These are phyloP conservation scores for Myotis planiceps DNA, from an alignment of 2,797 vertebrate genomes.

Conservation along the genomic window DNA sequence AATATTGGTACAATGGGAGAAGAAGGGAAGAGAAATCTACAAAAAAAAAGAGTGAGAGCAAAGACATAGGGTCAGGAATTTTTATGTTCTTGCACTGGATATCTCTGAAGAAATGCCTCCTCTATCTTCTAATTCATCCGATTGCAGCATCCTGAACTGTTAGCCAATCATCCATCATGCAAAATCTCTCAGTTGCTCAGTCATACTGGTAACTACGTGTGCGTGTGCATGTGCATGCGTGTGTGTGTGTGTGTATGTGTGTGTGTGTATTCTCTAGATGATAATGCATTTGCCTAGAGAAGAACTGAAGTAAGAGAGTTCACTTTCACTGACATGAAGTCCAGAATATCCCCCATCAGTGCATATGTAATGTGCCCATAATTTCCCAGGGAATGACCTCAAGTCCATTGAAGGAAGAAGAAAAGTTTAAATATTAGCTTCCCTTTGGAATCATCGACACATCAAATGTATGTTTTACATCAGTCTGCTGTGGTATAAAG, in stretches of 20 bases:
- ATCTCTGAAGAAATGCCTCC: background rate
- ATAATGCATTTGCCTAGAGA: background rate
- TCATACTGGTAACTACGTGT: background rate
- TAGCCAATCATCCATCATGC: background rate
- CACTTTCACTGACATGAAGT: background rate
- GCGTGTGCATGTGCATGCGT: background rate
- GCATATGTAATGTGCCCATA: background rate
- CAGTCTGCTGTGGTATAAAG: background rate
- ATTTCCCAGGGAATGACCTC: background rate
- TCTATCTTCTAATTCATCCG: background rate
- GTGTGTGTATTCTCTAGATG: background rate
- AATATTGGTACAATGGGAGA: background rate
- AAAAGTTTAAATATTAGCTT: slow-evolving; percentile 30
- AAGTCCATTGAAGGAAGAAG: background rate
- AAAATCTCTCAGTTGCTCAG: background rate
- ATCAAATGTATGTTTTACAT: slow-evolving; percentile 14
- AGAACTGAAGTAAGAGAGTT: background rate
- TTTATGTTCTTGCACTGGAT: background rate
- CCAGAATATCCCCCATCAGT: background rate
- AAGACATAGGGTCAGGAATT: background rate
- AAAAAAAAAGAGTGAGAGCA: background rate
- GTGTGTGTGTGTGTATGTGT: background rate
- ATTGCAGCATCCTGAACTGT: background rate
- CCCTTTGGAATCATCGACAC: background rate
- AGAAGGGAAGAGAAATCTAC: background rate